Evolutionary conservation across 2,888 invertebrate genomes (phyloP).

Genomic region (Caenorhabditis zanzibari): DNA sequence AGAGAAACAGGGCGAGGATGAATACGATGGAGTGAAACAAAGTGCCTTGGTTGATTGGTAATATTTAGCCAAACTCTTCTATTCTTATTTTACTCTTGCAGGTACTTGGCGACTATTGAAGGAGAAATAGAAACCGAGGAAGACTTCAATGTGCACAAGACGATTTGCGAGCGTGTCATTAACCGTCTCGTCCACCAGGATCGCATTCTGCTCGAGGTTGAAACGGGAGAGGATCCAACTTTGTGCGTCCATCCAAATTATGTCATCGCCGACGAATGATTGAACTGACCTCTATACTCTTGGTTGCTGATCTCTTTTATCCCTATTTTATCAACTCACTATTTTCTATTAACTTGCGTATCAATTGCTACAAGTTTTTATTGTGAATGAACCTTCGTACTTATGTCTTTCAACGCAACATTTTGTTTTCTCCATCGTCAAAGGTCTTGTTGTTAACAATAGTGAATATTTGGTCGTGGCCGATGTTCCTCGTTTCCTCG

Average conservation of each 20-base stretch:
- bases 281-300: neutral
- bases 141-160: constrained; percentile 92
- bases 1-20: constrained; percentile 78
- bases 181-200: constrained; percentile 89
- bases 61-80: constrained; percentile 47
- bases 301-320: constrained; percentile 39
- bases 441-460: neutral
- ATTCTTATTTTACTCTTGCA: constrained; percentile 31
- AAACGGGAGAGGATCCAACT: constrained; percentile 89
- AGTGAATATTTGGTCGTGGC: constrained; percentile 1
- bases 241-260: constrained; percentile 98
- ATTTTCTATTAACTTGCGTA: constrained; percentile 40
- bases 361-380: constrained; percentile 24
- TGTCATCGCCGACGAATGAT: constrained; percentile 86
- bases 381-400: constrained; percentile 53
- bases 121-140: constrained; percentile 87
- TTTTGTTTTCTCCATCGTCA: neutral
- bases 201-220: constrained; percentile 62
- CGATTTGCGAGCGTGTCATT: constrained; percentile 94
- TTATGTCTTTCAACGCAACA: neutral
- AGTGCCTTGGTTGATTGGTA: constrained; percentile 92
- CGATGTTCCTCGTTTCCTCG: constrained; percentile 5
- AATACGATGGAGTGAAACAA: constrained; percentile 78
- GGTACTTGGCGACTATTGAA: constrained; percentile 90
- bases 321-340: constrained; percentile 43